Evolutionary conservation across 2,113 vertebrate genomes (phyloP), one percentile per base, ranked within the genome.

Genomic region (Ctenodactylus gundi): DNA sequence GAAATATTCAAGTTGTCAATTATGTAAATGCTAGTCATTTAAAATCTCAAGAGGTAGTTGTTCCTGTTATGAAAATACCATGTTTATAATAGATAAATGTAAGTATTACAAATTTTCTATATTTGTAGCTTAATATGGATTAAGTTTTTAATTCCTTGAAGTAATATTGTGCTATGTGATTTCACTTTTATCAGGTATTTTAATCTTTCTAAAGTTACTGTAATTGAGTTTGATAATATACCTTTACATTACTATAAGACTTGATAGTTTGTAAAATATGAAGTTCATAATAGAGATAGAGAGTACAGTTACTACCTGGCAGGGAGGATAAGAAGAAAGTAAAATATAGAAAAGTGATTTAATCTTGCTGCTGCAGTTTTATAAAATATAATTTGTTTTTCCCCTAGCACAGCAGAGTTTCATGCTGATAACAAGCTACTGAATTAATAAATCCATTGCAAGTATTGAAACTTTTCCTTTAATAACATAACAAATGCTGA

Each of bases 391-490:
- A 94, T 98, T 98, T 98, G 70, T 97, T 98, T 98, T 97, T 97
- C 94, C 78, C n/a, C 85, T 96, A 94, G 12, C 95, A 81, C 73
- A 97, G 96, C 96, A 67, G 94, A 98, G 92, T 96, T 98, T 96
- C 94, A 73, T 95, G 94, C 95, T 98, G 96, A 97, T 98, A 97
- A 96, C 91, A 96, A 98, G 96, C 90, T 90, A 58, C 93, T 49
- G 91, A 97, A 97, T 97, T 98, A 98, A 97, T 98, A 97, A 98
- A 98, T 97, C 88, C 93, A 75, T 97, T 96, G 94, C 96, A 97
- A 89, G 95, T 93, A 97, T 95, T 96, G 93, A 97, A 87, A 96
- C 81, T 97, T 96, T 96, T 96, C 85, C 94, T 97, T 97, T 98
- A 98, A 97, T 98, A 98, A 90, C 75, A 93, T 93, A 97, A 97